Percentiles rank a stretch among this genome's conserved stretches.
phyloP scores from a whole-genome alignment of 2,888 invertebrate species.

The Ormyrus pomaceus region DNA sequence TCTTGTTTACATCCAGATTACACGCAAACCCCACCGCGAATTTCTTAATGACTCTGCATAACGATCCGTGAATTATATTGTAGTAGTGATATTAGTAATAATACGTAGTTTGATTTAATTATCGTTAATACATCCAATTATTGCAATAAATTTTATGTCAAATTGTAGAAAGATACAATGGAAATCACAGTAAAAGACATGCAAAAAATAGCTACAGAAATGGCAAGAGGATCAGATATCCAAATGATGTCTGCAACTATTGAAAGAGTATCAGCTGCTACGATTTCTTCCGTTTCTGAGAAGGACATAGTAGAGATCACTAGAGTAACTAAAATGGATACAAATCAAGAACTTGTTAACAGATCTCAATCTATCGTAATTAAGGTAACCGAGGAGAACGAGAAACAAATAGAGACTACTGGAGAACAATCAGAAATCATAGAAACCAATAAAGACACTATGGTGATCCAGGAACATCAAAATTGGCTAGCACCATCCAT shows the following conservation, averaged over 20 bases:
- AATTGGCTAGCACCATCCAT: constrained; percentile 72
- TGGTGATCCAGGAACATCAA: constrained; percentile 60
- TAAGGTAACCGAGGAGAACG: constrained; percentile 24
- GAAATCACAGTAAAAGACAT: background rate
- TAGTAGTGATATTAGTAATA: too few species aligned
- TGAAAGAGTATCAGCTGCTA: background rate
- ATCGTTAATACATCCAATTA: too few species aligned
- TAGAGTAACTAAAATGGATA: background rate
- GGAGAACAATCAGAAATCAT: background rate
- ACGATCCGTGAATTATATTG: too few species aligned
- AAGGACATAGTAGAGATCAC: background rate
- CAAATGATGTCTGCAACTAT: background rate
- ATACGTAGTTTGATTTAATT: too few species aligned
- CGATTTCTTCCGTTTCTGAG: background rate
- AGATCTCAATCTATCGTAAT: background rate
- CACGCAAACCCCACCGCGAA: too few species aligned
- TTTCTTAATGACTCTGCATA: too few species aligned
- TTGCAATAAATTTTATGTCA: too few species aligned
- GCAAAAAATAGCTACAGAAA: background rate
- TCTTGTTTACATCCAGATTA: too few species aligned
- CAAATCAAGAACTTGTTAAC: background rate
- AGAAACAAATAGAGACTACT: constrained; percentile 9
- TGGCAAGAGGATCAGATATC: background rate
- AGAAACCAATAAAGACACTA: constrained; percentile 19
- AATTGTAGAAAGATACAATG: background rate